phyloP scores from a whole-genome alignment of 2,888 invertebrate genomes.

The Emmelina monodactyla region DNA sequence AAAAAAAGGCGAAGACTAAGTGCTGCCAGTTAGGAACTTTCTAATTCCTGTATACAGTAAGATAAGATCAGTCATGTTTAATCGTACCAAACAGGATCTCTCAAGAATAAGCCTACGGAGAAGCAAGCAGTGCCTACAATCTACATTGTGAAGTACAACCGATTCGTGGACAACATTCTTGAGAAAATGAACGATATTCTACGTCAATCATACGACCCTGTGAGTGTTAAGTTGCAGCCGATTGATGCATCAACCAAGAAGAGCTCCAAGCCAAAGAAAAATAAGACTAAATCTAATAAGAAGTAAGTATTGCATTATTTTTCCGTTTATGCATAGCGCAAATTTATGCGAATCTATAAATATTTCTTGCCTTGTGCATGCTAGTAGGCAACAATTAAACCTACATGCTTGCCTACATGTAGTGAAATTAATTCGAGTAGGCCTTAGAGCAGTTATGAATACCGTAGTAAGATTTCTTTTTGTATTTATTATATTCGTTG shows the following conservation, averaged over 20 bases:
- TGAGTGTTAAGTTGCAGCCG: conserved; percentile 75
- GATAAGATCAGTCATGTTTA: background rate
- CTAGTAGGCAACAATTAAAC: too few relatives aligned
- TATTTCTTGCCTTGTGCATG: too few relatives aligned
- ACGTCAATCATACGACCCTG: conserved; percentile 82
- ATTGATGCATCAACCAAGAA: conserved; percentile 64
- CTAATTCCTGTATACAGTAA: too few relatives aligned
- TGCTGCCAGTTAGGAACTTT: too few relatives aligned
- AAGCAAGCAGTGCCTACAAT: conserved; percentile 69
- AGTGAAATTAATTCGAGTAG: too few relatives aligned
- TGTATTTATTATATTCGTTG: background rate
- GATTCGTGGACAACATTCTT: conserved; percentile 84
- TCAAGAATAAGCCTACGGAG: conserved; percentile 21
- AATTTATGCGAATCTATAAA: too few relatives aligned
- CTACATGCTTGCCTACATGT: too few relatives aligned
- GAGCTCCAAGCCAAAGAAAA: conserved; percentile 54
- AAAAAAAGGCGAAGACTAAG: too few relatives aligned
- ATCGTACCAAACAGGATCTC: background rate
- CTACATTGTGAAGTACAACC: conserved; percentile 83
- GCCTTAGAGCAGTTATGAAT: conserved; percentile 69
- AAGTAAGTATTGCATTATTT: too few relatives aligned
- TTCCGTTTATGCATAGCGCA: too few relatives aligned
- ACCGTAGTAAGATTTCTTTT: background rate
- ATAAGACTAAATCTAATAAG: conserved; percentile 43
- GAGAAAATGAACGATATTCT: conserved; percentile 83